A percentile compares a stretch with the other conserved stretches of the same genome.
Evolutionary conservation across 2,797 vertebrate species (phyloP).

Genomic region (Crenichthys baileyi): DNA sequence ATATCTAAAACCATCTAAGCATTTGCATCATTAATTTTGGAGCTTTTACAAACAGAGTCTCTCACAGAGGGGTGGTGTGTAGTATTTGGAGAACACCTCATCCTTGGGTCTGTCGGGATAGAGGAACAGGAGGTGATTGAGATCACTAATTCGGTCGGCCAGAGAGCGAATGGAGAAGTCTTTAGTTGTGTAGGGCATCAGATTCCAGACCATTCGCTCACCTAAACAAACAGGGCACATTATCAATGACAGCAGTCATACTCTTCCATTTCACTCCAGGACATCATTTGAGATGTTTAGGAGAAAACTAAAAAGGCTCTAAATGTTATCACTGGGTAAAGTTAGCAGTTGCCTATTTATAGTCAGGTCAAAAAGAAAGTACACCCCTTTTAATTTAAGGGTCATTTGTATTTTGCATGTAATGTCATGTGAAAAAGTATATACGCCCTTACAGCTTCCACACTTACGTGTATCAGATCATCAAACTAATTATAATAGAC

Average conservation of each 20-base stretch:
- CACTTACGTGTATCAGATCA: no score
- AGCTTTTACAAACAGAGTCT: constrained; percentile 20
- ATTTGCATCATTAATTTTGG: neutral
- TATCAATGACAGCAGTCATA: neutral
- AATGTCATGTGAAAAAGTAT: neutral
- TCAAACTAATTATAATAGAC: neutral
- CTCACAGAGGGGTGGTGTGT: constrained; percentile 93
- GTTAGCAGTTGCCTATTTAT: neutral
- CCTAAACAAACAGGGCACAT: constrained; percentile 56
- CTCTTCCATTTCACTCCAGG: neutral
- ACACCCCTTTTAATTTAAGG: neutral
- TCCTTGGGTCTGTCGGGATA: constrained; percentile 95
- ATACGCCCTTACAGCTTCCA: no score
- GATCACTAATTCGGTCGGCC: constrained; percentile 95
- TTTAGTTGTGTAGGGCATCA: constrained; percentile 98
- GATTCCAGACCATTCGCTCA: constrained; percentile 94
- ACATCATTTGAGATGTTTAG: neutral
- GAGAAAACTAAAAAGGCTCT: neutral
- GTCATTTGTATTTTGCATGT: neutral
- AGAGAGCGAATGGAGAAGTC: constrained; percentile 98
- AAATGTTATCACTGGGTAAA: neutral
- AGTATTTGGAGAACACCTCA: constrained; percentile 98
- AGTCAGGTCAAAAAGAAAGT: neutral
- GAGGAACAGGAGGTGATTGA: constrained; percentile 94
- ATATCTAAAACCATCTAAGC: neutral